Evolutionary conservation across 2,113 vertebrate species (phyloP).

Genomic region (Dolichotis patagonum): DNA sequence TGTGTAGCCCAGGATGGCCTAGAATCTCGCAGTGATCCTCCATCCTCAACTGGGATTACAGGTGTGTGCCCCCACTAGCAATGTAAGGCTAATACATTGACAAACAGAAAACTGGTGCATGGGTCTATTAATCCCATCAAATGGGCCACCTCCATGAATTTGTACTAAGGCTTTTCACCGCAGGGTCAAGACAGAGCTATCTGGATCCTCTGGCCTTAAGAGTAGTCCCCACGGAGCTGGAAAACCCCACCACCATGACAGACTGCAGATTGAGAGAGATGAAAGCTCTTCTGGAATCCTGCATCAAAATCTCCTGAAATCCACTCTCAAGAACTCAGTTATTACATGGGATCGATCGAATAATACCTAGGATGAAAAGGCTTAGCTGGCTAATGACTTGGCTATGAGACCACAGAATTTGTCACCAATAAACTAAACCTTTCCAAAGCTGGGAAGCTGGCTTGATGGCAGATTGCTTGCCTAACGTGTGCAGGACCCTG

Average conservation of each 20-base stretch:
- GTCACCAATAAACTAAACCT: neutral
- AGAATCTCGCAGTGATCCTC: too few relatives aligned
- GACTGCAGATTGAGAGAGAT: neutral
- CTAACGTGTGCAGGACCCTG: neutral
- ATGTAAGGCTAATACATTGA: neutral
- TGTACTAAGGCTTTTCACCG: conserved; percentile 67
- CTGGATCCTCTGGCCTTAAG: conserved; percentile 40
- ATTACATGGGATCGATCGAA: conserved; percentile 38
- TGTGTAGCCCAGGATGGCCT: too few relatives aligned
- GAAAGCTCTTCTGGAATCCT: conserved; percentile 6
- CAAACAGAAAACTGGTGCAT: neutral
- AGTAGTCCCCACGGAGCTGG: conserved; percentile 51
- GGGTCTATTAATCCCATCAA: neutral
- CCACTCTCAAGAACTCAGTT: neutral
- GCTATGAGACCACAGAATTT: neutral
- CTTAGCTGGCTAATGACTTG: neutral
- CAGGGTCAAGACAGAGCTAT: conserved; percentile 35
- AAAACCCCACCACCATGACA: neutral
- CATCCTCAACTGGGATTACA: too few relatives aligned
- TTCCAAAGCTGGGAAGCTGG: neutral
- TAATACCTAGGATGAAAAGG: conserved; percentile 26
- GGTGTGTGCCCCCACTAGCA: too few relatives aligned
- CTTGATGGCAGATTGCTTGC: neutral
- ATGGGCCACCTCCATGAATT: conserved; percentile 3
- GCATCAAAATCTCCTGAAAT: neutral